phyloP scores from a whole-genome alignment of 2,888 invertebrate genomes.

The Hypomecis punctinalis region DNA sequence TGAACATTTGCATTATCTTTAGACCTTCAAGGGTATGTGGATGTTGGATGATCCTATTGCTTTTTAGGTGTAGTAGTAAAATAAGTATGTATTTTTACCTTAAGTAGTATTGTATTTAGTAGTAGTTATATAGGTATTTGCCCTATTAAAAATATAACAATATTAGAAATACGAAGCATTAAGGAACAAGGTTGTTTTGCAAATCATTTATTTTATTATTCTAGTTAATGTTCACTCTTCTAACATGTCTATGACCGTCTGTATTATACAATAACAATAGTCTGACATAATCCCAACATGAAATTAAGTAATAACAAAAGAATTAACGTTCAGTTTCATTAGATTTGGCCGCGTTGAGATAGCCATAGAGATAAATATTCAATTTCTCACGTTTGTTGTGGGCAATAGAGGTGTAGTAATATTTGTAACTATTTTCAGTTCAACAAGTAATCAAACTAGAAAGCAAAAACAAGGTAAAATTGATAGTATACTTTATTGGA shows the following conservation, averaged over 20 bases:
- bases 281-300: constrained; percentile 46
- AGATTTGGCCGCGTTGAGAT: constrained; percentile 52
- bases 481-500: too few species aligned
- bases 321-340: constrained; percentile 55
- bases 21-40: too few species aligned
- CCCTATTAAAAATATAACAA: too few species aligned
- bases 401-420: constrained; percentile 57
- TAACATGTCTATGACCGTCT: constrained; percentile 2
- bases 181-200: neutral
- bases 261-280: constrained; percentile 28
- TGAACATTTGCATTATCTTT: too few species aligned
- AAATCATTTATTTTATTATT: constrained; percentile 4
- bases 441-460: constrained; percentile 41
- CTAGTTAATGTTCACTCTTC: constrained; percentile 1
- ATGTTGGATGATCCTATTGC: too few species aligned
- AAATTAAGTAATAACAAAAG: constrained; percentile 58
- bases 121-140: too few species aligned
- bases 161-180: neutral
- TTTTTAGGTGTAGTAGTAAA: too few species aligned
- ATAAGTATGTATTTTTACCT: too few species aligned
- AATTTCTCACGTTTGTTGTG: constrained; percentile 65
- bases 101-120: too few species aligned
- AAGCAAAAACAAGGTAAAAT: neutral
- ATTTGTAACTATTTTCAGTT: constrained; percentile 49
- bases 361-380: constrained; percentile 53